These are phyloP conservation scores for Halcyon chelicuti DNA, from an alignment of 2,797 vertebrate species.

Conservation along the genomic window DNA sequence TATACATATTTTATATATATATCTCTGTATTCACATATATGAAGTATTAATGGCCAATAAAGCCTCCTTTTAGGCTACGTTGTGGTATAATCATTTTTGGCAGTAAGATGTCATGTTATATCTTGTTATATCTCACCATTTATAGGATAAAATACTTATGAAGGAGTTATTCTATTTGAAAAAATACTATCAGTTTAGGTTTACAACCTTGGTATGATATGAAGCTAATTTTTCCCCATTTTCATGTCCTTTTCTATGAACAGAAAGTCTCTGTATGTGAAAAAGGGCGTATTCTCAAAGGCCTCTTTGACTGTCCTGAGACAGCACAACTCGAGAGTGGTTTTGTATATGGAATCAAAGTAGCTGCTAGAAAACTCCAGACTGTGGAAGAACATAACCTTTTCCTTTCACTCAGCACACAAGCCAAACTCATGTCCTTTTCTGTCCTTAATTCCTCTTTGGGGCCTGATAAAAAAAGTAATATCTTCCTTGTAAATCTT, in stretches of 20 bases:
- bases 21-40: not conserved
- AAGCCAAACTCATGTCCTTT: not conserved
- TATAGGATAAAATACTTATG: not conserved
- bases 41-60: not conserved
- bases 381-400: not conserved
- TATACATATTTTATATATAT: not conserved
- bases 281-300: not conserved
- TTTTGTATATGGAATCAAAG: not conserved
- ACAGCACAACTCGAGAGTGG: not conserved
- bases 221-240: not conserved
- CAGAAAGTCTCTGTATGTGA: not conserved
- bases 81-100: not conserved
- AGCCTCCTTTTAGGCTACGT: not conserved
- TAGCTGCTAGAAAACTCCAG: not conserved
- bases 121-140: not conserved
- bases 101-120: not conserved
- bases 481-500: not conserved
- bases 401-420: not conserved
- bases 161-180: not conserved
- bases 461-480: not conserved
- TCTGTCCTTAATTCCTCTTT: not conserved
- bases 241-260: not conserved
- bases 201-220: not conserved
- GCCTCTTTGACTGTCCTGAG: not conserved
- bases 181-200: not conserved